Evolutionary conservation across 1,140 invertebrate species (phyloP).

Genomic region (Ceratosolen fusciceps): DNA sequence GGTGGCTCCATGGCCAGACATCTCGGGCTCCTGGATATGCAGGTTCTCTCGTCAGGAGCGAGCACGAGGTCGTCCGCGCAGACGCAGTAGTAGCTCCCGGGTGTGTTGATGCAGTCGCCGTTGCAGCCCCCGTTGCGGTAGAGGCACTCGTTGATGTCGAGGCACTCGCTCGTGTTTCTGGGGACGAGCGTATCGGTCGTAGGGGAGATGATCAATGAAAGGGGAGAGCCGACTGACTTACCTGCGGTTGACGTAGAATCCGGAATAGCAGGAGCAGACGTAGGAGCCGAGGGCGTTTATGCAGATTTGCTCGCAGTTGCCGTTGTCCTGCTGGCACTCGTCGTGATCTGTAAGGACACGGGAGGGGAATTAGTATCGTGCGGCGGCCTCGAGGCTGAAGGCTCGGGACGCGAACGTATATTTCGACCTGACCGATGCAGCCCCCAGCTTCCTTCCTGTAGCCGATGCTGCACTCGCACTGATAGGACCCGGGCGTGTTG

Average conservation of each 20-base stretch:
- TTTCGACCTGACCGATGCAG: conserved; percentile 49
- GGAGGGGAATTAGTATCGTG: too few relatives aligned
- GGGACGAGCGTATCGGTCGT: too few relatives aligned
- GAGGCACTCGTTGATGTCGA: conserved; percentile 65
- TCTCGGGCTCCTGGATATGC: conserved; percentile 64
- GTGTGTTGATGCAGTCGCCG: conserved; percentile 72
- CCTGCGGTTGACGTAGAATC: conserved; percentile 59
- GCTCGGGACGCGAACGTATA: too few relatives aligned
- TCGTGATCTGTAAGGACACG: conserved; percentile 74
- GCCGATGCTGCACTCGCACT: conserved; percentile 85
- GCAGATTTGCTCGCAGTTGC: conserved; percentile 68
- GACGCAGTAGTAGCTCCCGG: conserved; percentile 71
- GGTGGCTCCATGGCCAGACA: conserved; percentile 61
- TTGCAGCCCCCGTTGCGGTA: conserved; percentile 67
- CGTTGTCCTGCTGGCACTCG: conserved; percentile 74
- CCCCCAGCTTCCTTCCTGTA: conserved; percentile 71
- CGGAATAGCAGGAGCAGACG: conserved; percentile 63
- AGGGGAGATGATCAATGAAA: too few relatives aligned
- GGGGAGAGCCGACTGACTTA: too few relatives aligned
- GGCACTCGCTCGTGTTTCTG: conserved; percentile 61
- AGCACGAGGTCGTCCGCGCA: conserved; percentile 69
- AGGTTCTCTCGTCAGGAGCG: conserved; percentile 71
- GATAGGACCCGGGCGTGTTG: conserved; percentile 87
- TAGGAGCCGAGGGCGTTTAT: conserved; percentile 69
- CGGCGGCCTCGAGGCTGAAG: too few relatives aligned